Base-by-base conservation (phyloP, 2,888 invertebrate species). In the Cyclophora albipunctata region DNA sequence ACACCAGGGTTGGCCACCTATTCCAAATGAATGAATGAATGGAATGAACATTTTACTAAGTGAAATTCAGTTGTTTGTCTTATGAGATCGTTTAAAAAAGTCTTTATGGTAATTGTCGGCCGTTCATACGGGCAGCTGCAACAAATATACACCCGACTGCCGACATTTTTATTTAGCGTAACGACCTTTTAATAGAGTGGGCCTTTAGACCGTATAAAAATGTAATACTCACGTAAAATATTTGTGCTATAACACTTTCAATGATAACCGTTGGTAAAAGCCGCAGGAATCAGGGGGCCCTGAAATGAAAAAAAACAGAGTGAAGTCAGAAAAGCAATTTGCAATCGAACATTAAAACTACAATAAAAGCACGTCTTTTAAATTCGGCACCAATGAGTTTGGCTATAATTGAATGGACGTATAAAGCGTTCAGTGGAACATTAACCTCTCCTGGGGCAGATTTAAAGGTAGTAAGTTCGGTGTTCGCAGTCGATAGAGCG, bases 261-360 rank as follows among this genome's bases (percentile, higher is more conserved):
- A 93, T 97, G 97, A 92, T 97, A 97, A 91, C 98, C 98, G 92
- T 98, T 98, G 92, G 97, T 97, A 91, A 97, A 98, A 91, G 97
- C 97, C 91, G 97, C 96, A 90, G 97, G 97, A 93, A 98, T 97
- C 92, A 98, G 92, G 84, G 97, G 96, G 84, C 96, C 97, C 97
- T 97, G 94, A 64, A 94, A 93, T 81, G 84, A 81, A 70, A 69
- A 70, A 69, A 65, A 69, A 55, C 47, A 48, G 46, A 49, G 49
- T 47, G 41, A 41, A 42, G 62, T 71, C 55, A 60, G 48, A 45
- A 47, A 55, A 48, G 46, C 45, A 34, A 43, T 43, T 50, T 45
- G 35, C 45, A 34, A 45, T 49, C 40, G 48, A 50, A 52, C 53
- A 51, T 53, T 54, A 57, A 53, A 60, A 53, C 53, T 53, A 53